Evolutionary conservation across 2,113 vertebrate species (phyloP).

Genomic region (Arothron firmamentum): DNA sequence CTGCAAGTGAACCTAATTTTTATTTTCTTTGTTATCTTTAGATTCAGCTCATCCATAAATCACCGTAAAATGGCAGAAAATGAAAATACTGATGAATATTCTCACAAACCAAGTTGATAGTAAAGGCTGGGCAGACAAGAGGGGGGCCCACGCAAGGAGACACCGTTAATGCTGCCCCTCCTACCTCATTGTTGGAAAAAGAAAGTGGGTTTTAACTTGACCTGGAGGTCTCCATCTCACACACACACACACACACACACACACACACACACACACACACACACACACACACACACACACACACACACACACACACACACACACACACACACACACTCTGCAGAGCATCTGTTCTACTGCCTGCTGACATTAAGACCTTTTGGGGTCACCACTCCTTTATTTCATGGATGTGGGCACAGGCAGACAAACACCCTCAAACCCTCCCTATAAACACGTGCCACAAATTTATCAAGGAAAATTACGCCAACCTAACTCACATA

Average conservation of each 20-base stretch:
- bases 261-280: slow-evolving; percentile 16
- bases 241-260: slow-evolving; percentile 13
- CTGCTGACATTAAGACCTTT: slow-evolving; percentile 60
- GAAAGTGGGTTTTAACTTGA: slow-evolving; percentile 60
- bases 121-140: slow-evolving; percentile 26
- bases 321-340: slow-evolving; percentile 2
- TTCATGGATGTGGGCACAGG: slow-evolving; percentile 6
- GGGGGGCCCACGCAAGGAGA: slow-evolving; percentile 21
- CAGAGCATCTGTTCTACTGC: slow-evolving; percentile 73
- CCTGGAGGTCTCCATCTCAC: slow-evolving; percentile 47
- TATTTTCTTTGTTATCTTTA: background rate
- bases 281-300: slow-evolving; percentile 26
- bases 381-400: slow-evolving; percentile 49
- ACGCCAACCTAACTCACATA: slow-evolving; percentile 12
- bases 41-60: background rate
- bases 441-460: slow-evolving; percentile 51
- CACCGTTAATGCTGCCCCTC: slow-evolving; percentile 36
- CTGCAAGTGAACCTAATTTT: background rate
- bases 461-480: slow-evolving; percentile 65
- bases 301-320: slow-evolving; percentile 7
- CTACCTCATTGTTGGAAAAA: slow-evolving; percentile 49
- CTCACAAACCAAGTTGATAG: background rate
- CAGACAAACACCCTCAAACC: background rate
- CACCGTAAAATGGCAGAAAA: background rate
- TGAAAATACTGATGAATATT: background rate